These are phyloP conservation scores for Cloeon dipterum DNA, from an alignment of 2,888 invertebrate genomes.

Conservation along the genomic window DNA sequence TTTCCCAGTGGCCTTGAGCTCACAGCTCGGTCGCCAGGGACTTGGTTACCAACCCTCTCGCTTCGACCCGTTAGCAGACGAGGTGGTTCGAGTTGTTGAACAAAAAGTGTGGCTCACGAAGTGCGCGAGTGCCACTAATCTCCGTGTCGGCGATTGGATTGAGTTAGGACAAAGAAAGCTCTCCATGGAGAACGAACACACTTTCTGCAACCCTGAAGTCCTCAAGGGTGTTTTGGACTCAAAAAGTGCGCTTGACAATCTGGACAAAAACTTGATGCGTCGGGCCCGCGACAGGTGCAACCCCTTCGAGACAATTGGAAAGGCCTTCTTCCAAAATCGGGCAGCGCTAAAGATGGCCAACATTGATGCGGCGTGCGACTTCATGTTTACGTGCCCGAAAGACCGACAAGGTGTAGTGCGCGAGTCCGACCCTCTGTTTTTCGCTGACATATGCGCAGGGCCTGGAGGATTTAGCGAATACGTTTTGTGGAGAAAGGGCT, in stretches of 20 bases:
- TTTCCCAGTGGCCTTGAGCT: slow-evolving; percentile 54
- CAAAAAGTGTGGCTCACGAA: not conserved
- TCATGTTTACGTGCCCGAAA: slow-evolving; percentile 73
- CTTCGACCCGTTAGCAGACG: slow-evolving; percentile 30
- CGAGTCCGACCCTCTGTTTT: slow-evolving; percentile 60
- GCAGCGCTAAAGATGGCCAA: slow-evolving; percentile 97
- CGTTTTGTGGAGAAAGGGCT: slow-evolving; percentile 61
- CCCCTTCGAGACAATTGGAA: slow-evolving; percentile 80
- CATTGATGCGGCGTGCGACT: slow-evolving; percentile 72
- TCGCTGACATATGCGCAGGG: slow-evolving; percentile 97
- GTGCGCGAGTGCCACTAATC: not conserved
- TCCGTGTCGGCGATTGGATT: slow-evolving; percentile 30
- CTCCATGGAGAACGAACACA: slow-evolving; percentile 49
- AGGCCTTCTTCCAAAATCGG: slow-evolving; percentile 76
- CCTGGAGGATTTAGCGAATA: slow-evolving; percentile 95
- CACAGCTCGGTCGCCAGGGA: slow-evolving; percentile 64
- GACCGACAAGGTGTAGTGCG: no score
- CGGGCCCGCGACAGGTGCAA: slow-evolving; percentile 68
- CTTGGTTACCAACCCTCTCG: slow-evolving; percentile 45
- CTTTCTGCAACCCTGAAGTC: slow-evolving; percentile 48
- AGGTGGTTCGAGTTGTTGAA: slow-evolving; percentile 18
- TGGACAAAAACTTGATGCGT: slow-evolving; percentile 53
- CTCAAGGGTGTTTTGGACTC: slow-evolving; percentile 14
- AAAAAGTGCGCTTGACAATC: slow-evolving; percentile 53
- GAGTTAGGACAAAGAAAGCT: slow-evolving; percentile 36